Percentiles rank a stretch among this genome's conserved stretches.
Evolutionary conservation across 1,140 invertebrate genomes (phyloP).

Genomic region (Calliopsis andreniformis): DNA sequence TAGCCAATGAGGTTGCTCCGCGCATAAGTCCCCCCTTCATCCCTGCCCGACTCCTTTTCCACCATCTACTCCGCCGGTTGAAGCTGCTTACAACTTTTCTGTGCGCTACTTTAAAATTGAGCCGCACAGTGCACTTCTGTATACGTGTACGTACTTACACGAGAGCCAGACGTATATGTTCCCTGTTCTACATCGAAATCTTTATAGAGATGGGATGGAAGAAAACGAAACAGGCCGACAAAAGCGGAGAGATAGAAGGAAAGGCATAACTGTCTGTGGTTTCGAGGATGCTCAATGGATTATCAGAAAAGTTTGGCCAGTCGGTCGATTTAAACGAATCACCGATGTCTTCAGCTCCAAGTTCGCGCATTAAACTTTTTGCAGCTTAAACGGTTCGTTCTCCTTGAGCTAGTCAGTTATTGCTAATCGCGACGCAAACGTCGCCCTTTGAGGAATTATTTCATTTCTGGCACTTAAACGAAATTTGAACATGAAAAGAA

Average conservation of each 20-base stretch:
- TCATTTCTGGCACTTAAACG: not conserved
- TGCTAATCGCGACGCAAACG: constrained; percentile 12
- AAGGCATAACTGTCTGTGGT: not conserved
- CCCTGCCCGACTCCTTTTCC: constrained; percentile 36
- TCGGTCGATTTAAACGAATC: constrained; percentile 51
- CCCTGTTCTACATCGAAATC: not conserved
- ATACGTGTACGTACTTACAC: not conserved
- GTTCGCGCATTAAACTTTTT: constrained; percentile 36
- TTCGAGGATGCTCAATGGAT: constrained; percentile 39
- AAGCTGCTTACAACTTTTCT: constrained; percentile 71
- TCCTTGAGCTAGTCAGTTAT: too few species aligned
- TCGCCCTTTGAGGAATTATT: constrained; percentile 3
- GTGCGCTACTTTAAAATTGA: constrained; percentile 64
- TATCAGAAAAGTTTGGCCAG: constrained; percentile 58
- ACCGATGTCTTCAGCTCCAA: constrained; percentile 40
- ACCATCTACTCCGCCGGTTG: constrained; percentile 41
- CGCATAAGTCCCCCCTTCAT: constrained; percentile 17
- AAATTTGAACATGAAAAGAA: too few species aligned
- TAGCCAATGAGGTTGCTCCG: constrained; percentile 61
- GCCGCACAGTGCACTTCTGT: constrained; percentile 6
- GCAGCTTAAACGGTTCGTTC: constrained; percentile 54
- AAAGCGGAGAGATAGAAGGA: too few species aligned
- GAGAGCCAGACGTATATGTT: not conserved
- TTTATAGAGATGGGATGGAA: not conserved
- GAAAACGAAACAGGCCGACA: too few species aligned